These are phyloP conservation scores for Corythaixoides concolor DNA, from an alignment of 2,113 vertebrate genomes.

Conservation along the genomic window DNA sequence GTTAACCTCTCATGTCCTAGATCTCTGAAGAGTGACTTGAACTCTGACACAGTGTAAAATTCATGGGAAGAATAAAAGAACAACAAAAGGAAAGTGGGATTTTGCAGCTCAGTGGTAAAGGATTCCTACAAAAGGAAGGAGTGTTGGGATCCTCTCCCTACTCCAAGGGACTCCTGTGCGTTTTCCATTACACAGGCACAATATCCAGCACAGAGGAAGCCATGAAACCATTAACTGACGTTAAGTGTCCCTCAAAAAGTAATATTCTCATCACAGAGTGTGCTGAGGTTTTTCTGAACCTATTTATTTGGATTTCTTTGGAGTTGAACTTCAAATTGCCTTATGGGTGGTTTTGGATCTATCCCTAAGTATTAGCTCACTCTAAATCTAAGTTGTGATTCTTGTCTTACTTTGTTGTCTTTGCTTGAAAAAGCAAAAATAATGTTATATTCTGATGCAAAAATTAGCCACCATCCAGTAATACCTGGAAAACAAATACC, in stretches of 20 bases:
- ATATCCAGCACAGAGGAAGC: not conserved
- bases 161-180: not conserved
- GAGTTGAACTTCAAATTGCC: not conserved
- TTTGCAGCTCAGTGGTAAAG: not conserved
- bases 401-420: not conserved
- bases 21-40: not conserved
- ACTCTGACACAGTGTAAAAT: not conserved
- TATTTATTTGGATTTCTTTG: not conserved
- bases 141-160: not conserved
- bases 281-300: no score
- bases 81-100: not conserved
- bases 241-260: not conserved
- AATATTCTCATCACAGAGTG: not conserved
- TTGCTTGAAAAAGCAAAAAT: not conserved
- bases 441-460: not conserved
- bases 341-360: not conserved
- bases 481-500: not conserved
- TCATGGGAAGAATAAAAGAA: not conserved
- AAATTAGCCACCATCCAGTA: not conserved
- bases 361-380: not conserved
- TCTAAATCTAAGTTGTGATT: not conserved
- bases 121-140: not conserved
- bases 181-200: not conserved
- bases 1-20: not conserved
- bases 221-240: not conserved